Evolutionary conservation across 1,140 invertebrate genomes (phyloP), one percentile per base, ranked within the genome.

Genomic region (Zaprionus tsacasi): DNA sequence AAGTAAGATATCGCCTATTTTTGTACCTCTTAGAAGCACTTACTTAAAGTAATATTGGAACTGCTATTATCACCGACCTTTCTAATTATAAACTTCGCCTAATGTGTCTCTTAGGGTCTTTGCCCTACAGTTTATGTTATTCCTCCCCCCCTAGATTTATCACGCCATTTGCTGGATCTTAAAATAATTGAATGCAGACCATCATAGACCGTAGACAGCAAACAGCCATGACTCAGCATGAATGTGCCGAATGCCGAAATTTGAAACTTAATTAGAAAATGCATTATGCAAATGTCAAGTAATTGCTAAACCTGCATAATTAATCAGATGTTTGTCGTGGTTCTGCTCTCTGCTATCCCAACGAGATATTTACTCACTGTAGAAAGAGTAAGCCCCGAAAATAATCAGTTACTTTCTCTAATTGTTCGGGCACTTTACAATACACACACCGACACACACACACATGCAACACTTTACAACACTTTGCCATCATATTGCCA

Each of bases 361-460:
- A 15, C 40, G 17, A 15, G 63, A 8, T 55, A 30, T 50, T 50
- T 50, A 2, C 33, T 21, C 21, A 1, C 21, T 21, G 21, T 1
- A 21, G 21, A 21, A 21, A 21, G 27, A 6, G 27, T 30, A 8
- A 35, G 33, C 33, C 33, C 7, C 33, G 10, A 35, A 7, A 35
- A 35, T 30, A 35, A 35, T 36, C 21, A 15, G 50, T 13, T 38
- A 63, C 59, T 61, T 64, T 54, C 13, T 54, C 57, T 61, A 61
- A 69, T 60, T 60, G 52, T 68, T 43, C 21, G n/a, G 52, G 15
- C 59, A 63, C 33, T 70, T 70, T 36, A 38, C 61, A 73, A 65
- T 15, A 79, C 15, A 40, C 35, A 17, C 43, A n/a, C n/a, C n/a
- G n/a, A n/a, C n/a, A 21, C 17, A 3, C 17, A 21, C 10, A 5